Conservation (phyloP, 2,113 vertebrate genomes). For the Microcebus lehilahytsara region DNA sequence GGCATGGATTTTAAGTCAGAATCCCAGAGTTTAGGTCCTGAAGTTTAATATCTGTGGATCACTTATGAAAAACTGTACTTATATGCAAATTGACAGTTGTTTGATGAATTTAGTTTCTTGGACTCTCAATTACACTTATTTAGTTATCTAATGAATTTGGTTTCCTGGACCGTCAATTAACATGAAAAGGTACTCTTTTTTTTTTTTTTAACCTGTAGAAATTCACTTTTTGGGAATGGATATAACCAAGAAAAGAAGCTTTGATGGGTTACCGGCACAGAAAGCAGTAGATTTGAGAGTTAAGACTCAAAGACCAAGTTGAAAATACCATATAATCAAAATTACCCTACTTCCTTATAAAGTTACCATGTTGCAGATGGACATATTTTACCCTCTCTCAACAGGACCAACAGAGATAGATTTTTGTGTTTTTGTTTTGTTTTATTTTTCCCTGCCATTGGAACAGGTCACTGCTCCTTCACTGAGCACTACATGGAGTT, state of each 20-base stretch:
- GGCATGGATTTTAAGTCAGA: background rate
- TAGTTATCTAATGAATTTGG: background rate
- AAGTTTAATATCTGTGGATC: background rate
- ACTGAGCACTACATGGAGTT: background rate
- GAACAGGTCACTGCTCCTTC: background rate
- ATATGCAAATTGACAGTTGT: background rate
- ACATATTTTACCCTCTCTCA: background rate
- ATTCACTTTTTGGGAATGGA: background rate
- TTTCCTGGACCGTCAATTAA: background rate
- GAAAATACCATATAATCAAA: background rate
- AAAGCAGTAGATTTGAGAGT: background rate
- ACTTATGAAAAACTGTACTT: background rate
- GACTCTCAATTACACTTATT: background rate
- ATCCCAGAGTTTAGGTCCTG: background rate
- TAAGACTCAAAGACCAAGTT: background rate
- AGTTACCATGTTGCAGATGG: too few relatives aligned
- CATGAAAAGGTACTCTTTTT: background rate
- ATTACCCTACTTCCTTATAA: background rate
- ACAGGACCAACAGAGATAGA: background rate
- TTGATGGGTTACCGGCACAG: background rate
- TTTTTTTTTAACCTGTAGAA: background rate
- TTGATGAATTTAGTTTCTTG: background rate
- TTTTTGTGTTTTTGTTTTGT: background rate
- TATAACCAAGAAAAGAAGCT: background rate
- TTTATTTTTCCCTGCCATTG: background rate